These are phyloP conservation scores for Mustela nigripes DNA, from an alignment of 2,113 vertebrate species.

Conservation along the genomic window DNA sequence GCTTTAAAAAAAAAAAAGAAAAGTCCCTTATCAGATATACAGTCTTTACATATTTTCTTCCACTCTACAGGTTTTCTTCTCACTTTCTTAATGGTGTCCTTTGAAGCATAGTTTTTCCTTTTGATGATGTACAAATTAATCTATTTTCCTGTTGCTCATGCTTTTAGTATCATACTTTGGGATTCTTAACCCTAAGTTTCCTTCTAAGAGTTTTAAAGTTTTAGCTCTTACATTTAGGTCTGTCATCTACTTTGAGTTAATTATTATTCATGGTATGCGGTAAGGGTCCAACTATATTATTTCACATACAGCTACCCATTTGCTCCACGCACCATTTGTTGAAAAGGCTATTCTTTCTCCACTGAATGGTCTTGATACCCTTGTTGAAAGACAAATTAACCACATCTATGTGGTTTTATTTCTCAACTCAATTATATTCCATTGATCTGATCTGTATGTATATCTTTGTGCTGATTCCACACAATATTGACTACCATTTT, in stretches of 20 bases:
- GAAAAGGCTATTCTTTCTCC: conserved; percentile 12
- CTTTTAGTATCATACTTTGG: neutral
- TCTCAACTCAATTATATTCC: conserved; percentile 19
- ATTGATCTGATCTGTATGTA: neutral
- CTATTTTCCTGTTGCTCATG: neutral
- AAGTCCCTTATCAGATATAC: neutral
- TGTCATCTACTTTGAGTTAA: conserved; percentile 3
- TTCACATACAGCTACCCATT: neutral
- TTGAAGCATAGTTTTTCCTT: conserved; percentile 19
- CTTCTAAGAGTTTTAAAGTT: neutral
- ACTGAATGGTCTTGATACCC: neutral
- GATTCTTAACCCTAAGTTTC: neutral
- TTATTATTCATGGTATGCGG: neutral
- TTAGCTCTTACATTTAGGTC: conserved; percentile 12
- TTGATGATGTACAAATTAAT: conserved; percentile 4
- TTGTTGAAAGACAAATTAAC: neutral
- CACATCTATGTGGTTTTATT: neutral
- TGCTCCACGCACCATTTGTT: neutral
- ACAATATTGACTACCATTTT: conserved; percentile 11
- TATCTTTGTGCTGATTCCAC: neutral
- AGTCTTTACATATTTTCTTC: neutral
- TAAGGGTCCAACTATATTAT: conserved; percentile 1
- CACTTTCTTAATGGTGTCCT: neutral
- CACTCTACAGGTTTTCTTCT: neutral
- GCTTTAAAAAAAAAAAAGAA: neutral